Evolutionary conservation across 2,113 vertebrate species (phyloP), one percentile per base, ranked within the genome.

Genomic region (Morone saxatilis): DNA sequence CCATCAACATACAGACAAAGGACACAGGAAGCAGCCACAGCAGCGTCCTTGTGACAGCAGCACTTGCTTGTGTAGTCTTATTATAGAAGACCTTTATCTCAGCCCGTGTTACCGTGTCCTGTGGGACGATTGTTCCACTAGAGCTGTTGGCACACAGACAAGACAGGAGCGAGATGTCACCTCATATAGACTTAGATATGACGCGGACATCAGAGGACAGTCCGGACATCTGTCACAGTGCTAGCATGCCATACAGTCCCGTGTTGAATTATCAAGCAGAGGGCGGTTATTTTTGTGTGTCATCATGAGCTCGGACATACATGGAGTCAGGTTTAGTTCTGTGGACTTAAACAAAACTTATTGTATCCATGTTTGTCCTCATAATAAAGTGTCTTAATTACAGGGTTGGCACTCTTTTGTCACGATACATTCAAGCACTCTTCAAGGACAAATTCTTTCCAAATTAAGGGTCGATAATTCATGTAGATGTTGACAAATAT

Each of bases 41-140:
- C 50, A 10, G 14, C 17, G 54, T 85, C 70, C 82, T 31, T 62
- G 4, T 43, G 22, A 71, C 38, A 17, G 60, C 50, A 3, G 5
- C 59, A 62, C 60, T 51, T 9, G n/a, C 56, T 47, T 36, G 47
- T 36, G 68, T 2, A 1, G 63, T 81, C 86, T 88, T 79, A 71
- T 79, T 85, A 71, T 85, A 88, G 86, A 72, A 79, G 74, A 75
- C 51, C 78, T 85, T 84, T 71, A 75, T 85, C 82, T 81, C 31
- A 1, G 68, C 4, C 20, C 50, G 61, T 16, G 67, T 20, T 0
- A 2, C 75, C 11, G 7, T 4, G 71, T 73, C 61, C 74, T 54
- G 38, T 22, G 82, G 68, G 78, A 78, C 31, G 45, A 71, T 78
- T 81, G 59, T 80, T 72, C 83, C 76, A 65, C 31, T 14, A 22